Base-by-base conservation (phyloP, 2,113 vertebrate genomes). In the Pygoscelis antarcticus region DNA sequence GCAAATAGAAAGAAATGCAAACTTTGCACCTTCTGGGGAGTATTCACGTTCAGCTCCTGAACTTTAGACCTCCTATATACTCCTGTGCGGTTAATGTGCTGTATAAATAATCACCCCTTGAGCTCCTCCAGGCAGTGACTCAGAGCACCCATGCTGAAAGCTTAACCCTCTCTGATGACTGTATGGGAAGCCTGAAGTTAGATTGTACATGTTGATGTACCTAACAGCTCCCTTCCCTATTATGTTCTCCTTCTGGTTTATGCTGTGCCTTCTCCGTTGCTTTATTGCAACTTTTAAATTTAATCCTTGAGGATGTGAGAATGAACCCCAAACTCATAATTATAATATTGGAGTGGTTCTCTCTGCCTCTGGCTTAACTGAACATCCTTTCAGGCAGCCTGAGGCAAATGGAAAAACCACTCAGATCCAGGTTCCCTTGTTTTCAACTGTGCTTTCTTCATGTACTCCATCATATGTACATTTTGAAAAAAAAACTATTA, bases 21-120 rank as follows among this genome's bases (percentile, higher is more conserved):
- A 83, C 68, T 72, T 75, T 16, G 83, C 46, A 87, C 90, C 82
- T 96, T 96, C 49, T 83, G 70, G 74, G 57, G 47, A 84, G 57
- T 65, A 82, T 95, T 91, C 87, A 36, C 57, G 49, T 82, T 91
- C 87, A 87, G 92, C 54, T 94, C 62, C 89, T 94, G 93, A 96
- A 96, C 89, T 96, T 96, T 82, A 95, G 94, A 91, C 77, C 91
- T 93, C 80, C 87, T 89, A 17, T 81, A 62, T 52, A 82, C 69
- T 89, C 87, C 96, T 80, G 71, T 85, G 70, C 5, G 0, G 75
- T 80, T 90, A 85, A 93, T 52, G 52, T 85, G 84, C 84, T 96
- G 70, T 76, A 87, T 93, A 96, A 96, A 87, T 89, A 96, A 91
- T 87, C 62, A 82, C 78, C 78, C 77, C 66, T 93, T 61, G 82